Percentiles rank a stretch among this genome's conserved stretches.
These are phyloP conservation scores for Peromyscus aztecus DNA, from an alignment of 2,797 vertebrate species.

Conservation along the genomic window DNA sequence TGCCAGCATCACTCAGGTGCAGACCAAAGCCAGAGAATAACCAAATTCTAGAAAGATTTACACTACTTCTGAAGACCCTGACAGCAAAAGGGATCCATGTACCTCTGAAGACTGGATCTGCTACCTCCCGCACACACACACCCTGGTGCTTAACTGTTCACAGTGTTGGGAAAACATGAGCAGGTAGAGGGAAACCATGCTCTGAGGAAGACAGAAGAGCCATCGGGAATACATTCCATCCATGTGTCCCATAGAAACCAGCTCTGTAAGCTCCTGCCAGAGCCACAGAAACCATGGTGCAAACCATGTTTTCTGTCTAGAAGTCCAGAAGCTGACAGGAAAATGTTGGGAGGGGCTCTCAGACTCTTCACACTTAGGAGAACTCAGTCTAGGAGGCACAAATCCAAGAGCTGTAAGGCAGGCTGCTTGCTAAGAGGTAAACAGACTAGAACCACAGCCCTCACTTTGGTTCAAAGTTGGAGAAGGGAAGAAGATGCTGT, in stretches of 20 bases:
- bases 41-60: too few species aligned
- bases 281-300: rapidly evolving
- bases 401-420: too few species aligned
- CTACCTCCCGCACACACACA: too few species aligned
- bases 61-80: too few species aligned
- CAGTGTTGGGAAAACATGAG: not conserved
- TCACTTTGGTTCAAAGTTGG: not conserved
- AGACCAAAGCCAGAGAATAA: too few species aligned
- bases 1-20: not conserved
- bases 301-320: not conserved
- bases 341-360: conserved; percentile 67
- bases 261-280: rapidly evolving
- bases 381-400: conserved; percentile 22
- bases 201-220: not conserved
- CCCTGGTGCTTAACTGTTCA: not conserved
- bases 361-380: not conserved
- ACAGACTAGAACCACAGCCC: not conserved
- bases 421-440: too few species aligned
- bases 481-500: not conserved
- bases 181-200: not conserved
- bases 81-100: too few species aligned
- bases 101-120: not conserved
- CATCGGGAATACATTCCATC: not conserved
- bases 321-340: not conserved
- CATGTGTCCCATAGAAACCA: not conserved